Evolutionary conservation across 30 jellyfish, hydroid and myxozoan genomes (phyloP).

Genomic region (Hydractinia symbiolongicarpus): DNA sequence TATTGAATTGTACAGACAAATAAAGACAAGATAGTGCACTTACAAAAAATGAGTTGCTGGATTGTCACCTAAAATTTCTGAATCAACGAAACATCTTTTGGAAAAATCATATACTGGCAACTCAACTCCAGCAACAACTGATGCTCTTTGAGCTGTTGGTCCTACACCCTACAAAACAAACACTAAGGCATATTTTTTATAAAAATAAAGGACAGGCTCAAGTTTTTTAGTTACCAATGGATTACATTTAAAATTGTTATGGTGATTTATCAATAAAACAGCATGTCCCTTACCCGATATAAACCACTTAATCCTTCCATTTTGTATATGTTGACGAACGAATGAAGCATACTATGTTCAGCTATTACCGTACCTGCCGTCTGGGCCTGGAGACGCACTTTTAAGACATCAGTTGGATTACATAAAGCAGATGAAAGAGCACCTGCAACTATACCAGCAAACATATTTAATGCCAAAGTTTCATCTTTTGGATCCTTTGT

Average conservation of each 20-base stretch:
- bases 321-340: conserved; percentile 65
- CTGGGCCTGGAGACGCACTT: conserved; percentile 86
- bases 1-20: background rate
- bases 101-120: conserved; percentile 76
- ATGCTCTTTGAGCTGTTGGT: conserved; percentile 91
- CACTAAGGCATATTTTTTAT: background rate
- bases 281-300: conserved; percentile 55
- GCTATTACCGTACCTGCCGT: conserved; percentile 49
- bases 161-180: conserved; percentile 71
- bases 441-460: conserved; percentile 84
- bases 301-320: conserved; percentile 80
- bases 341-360: conserved; percentile 36
- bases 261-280: too few relatives aligned
- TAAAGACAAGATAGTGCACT: background rate
- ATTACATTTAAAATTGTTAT: too few relatives aligned
- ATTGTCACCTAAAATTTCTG: conserved; percentile 55
- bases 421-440: conserved; percentile 79
- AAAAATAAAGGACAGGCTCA: too few relatives aligned
- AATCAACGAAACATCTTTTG: conserved; percentile 36
- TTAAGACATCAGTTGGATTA: conserved; percentile 93
- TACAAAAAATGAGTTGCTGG: conserved; percentile 68
- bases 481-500: conserved; percentile 68
- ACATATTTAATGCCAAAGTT: conserved; percentile 57
- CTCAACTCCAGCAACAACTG: conserved; percentile 87
- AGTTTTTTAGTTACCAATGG: too few relatives aligned